Base-by-base conservation (phyloP, 2,113 vertebrate genomes). In the Ramphastos sulfuratus region DNA sequence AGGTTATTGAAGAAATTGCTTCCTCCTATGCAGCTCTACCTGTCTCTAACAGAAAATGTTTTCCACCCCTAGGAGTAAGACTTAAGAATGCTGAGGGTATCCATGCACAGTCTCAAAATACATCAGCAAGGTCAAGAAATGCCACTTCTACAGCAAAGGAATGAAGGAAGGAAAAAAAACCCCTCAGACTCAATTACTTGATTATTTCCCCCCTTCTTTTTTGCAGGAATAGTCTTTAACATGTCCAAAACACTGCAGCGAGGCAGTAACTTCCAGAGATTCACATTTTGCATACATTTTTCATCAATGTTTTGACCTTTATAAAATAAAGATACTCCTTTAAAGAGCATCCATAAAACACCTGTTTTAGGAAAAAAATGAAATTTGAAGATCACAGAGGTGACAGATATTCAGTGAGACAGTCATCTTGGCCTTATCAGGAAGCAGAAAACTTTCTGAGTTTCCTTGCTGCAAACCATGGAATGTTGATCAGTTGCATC, bases 1-100 rank as follows among this genome's bases (percentile, higher is more conserved):
- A 92, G 30, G 25, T 84, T 92, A 70, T 70, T 50, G 81, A 70
- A 89, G 55, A 92, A 95, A 87, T 89, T 82, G 15, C 21, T 56
- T 82, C 74, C 23, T 89, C 65, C 56, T 77, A 21, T 70, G 24
- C 63, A 74, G 50, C 2, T 5, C 59, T 63, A 78, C 19, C 83
- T 87, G 63, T 69, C 81, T 21, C 15, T 75, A 87, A 87, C 58
- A 73, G 50, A 69, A 90, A 72, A 9, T 0, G 2, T 39, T 46
- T 73, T 86, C 27, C 1, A 5, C 48, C 21, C 35, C 60, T 69
- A 56, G 16, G 14, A 92, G 15, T 15, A 18, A 79, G 30, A 70
- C 39, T 58, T 73, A 39, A 63, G 88, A 80, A 50, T 66, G 35
- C 14, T 70, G 15, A 52, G 52, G 15, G n/a, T 59, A 66, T 70